Conservation (phyloP, 1,140 invertebrate genomes). For the Drosophila arizonae region DNA sequence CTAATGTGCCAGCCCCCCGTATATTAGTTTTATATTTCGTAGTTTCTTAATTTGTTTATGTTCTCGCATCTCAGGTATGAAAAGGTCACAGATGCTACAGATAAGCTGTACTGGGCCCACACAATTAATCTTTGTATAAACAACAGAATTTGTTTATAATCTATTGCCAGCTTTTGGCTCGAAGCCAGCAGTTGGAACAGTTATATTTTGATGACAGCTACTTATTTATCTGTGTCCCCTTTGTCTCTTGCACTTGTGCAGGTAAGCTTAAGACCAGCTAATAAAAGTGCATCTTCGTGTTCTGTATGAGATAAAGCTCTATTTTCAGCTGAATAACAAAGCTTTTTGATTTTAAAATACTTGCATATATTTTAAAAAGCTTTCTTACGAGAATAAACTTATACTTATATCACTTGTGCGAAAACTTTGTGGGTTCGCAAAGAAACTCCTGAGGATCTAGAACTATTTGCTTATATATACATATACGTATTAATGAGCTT, state of each 20-base stretch:
- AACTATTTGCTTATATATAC: no score
- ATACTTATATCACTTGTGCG: no score
- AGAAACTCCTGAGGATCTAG: no score
- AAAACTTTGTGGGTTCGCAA: no score
- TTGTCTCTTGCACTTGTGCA: no score
- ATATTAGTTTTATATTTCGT: constrained; percentile 20
- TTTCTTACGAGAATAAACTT: neutral
- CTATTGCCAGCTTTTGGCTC: neutral
- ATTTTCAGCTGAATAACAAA: neutral
- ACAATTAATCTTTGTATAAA: neutral
- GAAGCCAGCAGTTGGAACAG: no score
- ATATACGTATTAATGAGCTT: no score
- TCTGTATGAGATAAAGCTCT: neutral
- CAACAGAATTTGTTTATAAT: neutral
- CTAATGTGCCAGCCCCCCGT: constrained; percentile 42
- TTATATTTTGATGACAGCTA: no score
- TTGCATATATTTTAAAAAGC: neutral
- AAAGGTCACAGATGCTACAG: constrained; percentile 39
- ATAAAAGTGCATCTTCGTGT: no score
- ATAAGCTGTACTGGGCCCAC: neutral
- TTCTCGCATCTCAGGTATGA: neutral
- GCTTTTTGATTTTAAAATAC: neutral
- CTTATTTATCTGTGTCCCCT: no score
- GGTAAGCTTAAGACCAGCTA: no score
- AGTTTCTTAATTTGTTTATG: constrained; percentile 6